Evolutionary conservation across 2,888 invertebrate genomes (phyloP).

Genomic region (Chalcis sispes): DNA sequence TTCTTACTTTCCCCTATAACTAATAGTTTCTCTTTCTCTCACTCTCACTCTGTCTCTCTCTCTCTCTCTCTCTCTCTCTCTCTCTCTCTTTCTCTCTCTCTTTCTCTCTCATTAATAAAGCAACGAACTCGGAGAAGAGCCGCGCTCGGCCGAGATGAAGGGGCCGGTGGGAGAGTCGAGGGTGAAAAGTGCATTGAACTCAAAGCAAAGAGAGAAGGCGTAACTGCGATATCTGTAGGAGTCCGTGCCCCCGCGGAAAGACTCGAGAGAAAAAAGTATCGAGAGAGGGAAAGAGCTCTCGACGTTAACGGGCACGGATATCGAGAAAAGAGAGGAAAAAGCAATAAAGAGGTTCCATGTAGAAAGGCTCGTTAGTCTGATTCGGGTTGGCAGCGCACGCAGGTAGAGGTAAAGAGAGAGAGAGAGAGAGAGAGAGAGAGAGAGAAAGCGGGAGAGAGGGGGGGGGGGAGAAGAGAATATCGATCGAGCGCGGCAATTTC

Average conservation of each 20-base stretch:
- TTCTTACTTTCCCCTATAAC: no score
- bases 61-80: constrained; percentile 21
- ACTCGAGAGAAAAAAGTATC: constrained; percentile 27
- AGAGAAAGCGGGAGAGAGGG: background rate
- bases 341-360: constrained; percentile 53
- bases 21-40: no score
- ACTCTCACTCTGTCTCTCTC: background rate
- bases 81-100: background rate
- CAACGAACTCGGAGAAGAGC: background rate
- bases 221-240: background rate
- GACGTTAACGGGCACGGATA: constrained; percentile 11
- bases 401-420: constrained; percentile 37
- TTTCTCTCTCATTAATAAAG: background rate
- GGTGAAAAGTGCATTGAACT: constrained; percentile 40
- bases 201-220: background rate
- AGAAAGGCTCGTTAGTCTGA: constrained; percentile 62
- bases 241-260: background rate
- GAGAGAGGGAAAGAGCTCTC: constrained; percentile 31
- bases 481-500: background rate
- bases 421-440: background rate
- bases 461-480: background rate
- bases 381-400: constrained; percentile 61
- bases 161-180: background rate
- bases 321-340: constrained; percentile 39
- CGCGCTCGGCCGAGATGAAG: background rate